Percentiles rank a stretch among this genome's conserved stretches.
Conservation (phyloP, 2,113 vertebrate species). For the Cheilinus undulatus region DNA sequence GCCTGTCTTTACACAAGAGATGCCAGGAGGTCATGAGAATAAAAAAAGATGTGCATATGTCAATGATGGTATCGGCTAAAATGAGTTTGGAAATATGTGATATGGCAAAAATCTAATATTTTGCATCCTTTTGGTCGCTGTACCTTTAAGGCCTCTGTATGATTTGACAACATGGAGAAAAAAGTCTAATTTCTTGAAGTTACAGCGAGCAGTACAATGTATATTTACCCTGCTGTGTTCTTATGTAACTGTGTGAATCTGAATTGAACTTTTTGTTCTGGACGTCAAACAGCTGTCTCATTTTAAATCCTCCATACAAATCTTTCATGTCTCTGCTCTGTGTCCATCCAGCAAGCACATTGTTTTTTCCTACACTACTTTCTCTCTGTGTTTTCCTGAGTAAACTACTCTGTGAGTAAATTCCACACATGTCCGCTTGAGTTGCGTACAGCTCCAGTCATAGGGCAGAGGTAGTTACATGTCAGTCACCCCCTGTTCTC, state of each 20-base stretch:
- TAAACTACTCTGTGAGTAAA: slow-evolving; percentile 37
- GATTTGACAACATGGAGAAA: not conserved
- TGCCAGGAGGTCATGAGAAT: too few species aligned
- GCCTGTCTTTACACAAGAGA: too few species aligned
- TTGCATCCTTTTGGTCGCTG: too few species aligned
- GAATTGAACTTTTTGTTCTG: slow-evolving; percentile 35
- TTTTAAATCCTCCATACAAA: not conserved
- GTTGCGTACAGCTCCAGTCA: slow-evolving; percentile 44
- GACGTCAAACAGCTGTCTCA: slow-evolving; percentile 39
- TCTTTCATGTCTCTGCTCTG: not conserved
- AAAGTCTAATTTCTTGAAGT: slow-evolving; percentile 1
- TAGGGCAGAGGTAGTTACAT: slow-evolving; percentile 62
- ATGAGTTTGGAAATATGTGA: too few species aligned
- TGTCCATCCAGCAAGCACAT: not conserved
- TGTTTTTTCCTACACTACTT: not conserved
- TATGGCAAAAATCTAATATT: too few species aligned
- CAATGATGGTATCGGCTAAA: too few species aligned
- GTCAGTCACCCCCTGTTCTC: slow-evolving; percentile 73
- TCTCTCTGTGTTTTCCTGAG: slow-evolving; percentile 27
- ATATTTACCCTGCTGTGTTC: slow-evolving; percentile 1
- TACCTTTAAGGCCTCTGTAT: too few species aligned
- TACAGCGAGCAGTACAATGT: slow-evolving; percentile 5
- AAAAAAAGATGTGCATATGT: too few species aligned
- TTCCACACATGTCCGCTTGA: slow-evolving; percentile 74
- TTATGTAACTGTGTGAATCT: slow-evolving; percentile 50